Conservation (phyloP, 2,113 vertebrate genomes). For the rat (Rattus norvegicus) region GRCr8 NC_086037.1:46760501-46761000, state of each 20-base stretch:
- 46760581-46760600: background rate
- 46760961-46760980: background rate
- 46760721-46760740: background rate
- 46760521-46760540: background rate
- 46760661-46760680: fast-evolving
- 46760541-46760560: constrained; percentile 15
- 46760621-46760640: background rate
- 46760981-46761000: background rate
- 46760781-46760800: background rate
- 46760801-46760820: background rate
- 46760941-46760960: background rate
- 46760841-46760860: background rate
- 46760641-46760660: background rate
- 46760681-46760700: background rate
- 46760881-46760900: background rate
- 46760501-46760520: constrained; percentile 30
- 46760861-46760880: background rate
- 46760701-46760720: background rate
- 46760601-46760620: background rate
- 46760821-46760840: background rate
- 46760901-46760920: background rate
- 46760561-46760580: background rate
- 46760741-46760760: background rate
- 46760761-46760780: background rate
- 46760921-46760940: background rate